Conservation (phyloP, 2,113 vertebrate species). For the Mellivora capensis region DNA sequence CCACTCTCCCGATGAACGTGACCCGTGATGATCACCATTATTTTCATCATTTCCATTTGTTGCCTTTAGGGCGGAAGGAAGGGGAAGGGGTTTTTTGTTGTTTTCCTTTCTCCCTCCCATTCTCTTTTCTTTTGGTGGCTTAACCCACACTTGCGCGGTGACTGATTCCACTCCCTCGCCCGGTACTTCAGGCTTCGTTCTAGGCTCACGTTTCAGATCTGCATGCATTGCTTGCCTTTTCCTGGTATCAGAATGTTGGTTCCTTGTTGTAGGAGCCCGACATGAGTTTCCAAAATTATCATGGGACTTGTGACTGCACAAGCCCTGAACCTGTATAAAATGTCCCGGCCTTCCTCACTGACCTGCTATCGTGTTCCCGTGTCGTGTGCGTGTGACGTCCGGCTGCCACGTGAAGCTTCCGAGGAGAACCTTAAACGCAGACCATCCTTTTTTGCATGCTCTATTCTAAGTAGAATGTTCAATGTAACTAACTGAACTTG, state of each 20-base stretch:
- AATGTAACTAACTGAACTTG: constrained; percentile 89
- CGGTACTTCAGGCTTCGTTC: constrained; percentile 81
- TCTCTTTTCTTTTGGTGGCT: constrained; percentile 58
- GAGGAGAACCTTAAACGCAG: constrained; percentile 84
- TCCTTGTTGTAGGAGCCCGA: constrained; percentile 81
- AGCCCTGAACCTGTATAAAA: constrained; percentile 86
- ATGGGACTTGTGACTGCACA: constrained; percentile 85
- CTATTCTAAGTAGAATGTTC: constrained; percentile 86
- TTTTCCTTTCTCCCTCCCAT: background rate
- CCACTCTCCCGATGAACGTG: constrained; percentile 64
- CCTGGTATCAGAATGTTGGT: constrained; percentile 84
- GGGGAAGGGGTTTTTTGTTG: constrained; percentile 3
- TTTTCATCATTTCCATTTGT: constrained; percentile 56
- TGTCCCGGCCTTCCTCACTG: constrained; percentile 86
- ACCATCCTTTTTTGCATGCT: constrained; percentile 92
- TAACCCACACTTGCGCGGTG: constrained; percentile 75
- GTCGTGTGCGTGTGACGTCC: constrained; percentile 85
- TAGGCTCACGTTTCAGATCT: constrained; percentile 86
- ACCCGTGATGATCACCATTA: constrained; percentile 53
- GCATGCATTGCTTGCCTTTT: constrained; percentile 87
- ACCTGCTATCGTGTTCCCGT: constrained; percentile 90
- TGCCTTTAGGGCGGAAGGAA: constrained; percentile 55
- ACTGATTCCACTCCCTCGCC: constrained; percentile 78
- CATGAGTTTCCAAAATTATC: constrained; percentile 83
- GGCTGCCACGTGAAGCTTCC: constrained; percentile 87